Percentiles rank a stretch among this genome's conserved stretches.
These are phyloP conservation scores for Rhyacichthys aspro DNA, from an alignment of 2,797 vertebrate species.

Conservation along the genomic window DNA sequence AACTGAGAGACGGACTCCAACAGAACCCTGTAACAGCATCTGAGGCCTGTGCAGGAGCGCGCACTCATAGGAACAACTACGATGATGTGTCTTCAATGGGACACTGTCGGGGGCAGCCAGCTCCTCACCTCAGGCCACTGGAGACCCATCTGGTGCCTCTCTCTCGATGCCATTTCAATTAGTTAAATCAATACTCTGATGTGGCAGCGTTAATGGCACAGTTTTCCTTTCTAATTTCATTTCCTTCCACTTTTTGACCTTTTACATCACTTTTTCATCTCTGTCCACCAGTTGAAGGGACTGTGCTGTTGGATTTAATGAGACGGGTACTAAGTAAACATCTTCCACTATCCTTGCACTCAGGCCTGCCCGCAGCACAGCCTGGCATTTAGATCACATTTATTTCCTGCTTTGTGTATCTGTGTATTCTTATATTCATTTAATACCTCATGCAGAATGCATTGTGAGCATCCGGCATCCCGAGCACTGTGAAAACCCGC, in stretches of 20 bases:
- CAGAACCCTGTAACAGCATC: too few species aligned
- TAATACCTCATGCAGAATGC: constrained; percentile 76
- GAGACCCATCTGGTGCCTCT: constrained; percentile 75
- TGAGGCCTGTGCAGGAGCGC: too few species aligned
- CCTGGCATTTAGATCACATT: constrained; percentile 78
- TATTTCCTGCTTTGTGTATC: constrained; percentile 69
- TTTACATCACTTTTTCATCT: constrained; percentile 69
- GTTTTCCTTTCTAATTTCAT: constrained; percentile 75
- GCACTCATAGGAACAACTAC: too few species aligned
- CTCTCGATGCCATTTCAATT: constrained; percentile 80
- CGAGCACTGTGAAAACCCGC: constrained; percentile 56
- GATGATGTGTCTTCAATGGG: constrained; percentile 60
- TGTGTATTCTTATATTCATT: constrained; percentile 73
- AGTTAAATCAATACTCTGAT: constrained; percentile 77
- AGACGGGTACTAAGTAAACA: constrained; percentile 76
- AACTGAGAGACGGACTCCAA: too few species aligned
- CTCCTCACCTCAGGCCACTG: constrained; percentile 71
- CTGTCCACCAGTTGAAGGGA: constrained; percentile 54
- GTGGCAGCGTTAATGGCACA: constrained; percentile 55
- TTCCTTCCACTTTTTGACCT: constrained; percentile 75
- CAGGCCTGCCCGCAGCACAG: constrained; percentile 45
- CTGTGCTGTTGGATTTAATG: constrained; percentile 75
- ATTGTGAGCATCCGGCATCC: constrained; percentile 59
- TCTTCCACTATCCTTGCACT: constrained; percentile 63
- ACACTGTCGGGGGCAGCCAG: constrained; percentile 71